Conservation (phyloP, 2,797 vertebrate species). For the Lagodon rhomboides region DNA sequence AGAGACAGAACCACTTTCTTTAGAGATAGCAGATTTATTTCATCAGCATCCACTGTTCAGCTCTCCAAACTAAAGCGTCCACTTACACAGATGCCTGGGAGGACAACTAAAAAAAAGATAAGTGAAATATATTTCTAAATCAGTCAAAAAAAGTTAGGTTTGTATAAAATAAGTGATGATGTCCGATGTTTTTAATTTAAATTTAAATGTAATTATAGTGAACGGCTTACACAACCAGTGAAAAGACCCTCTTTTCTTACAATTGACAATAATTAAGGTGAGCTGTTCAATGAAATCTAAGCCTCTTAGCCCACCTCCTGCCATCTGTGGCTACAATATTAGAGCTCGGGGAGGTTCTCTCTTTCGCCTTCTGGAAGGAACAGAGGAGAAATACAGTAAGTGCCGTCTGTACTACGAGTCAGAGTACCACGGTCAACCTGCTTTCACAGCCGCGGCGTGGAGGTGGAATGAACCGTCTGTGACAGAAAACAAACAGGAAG, state of each 20-base stretch:
- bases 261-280: slow-evolving; percentile 83
- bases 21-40: slow-evolving; percentile 73
- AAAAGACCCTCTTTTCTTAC: slow-evolving; percentile 58
- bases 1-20: slow-evolving; percentile 69
- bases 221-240: slow-evolving; percentile 29
- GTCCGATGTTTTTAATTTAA: slow-evolving; percentile 9
- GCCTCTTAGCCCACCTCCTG: slow-evolving; percentile 82
- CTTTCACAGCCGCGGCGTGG: slow-evolving; percentile 51
- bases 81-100: slow-evolving; percentile 41
- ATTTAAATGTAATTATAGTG: neutral
- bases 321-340: slow-evolving; percentile 82
- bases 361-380: slow-evolving; percentile 49
- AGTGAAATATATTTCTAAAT: slow-evolving; percentile 24
- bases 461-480: slow-evolving; percentile 69
- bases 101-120: slow-evolving; percentile 43
- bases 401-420: slow-evolving; percentile 51
- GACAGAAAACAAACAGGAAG: slow-evolving; percentile 81
- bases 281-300: slow-evolving; percentile 84
- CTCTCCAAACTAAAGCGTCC: slow-evolving; percentile 60
- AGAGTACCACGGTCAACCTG: slow-evolving; percentile 56
- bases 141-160: slow-evolving; percentile 24
- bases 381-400: slow-evolving; percentile 40
- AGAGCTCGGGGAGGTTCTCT: slow-evolving; percentile 58
- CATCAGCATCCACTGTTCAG: slow-evolving; percentile 63
- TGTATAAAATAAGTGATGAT: slow-evolving; percentile 8